A percentile compares a stretch with the other conserved stretches of the same genome.
phyloP scores from a whole-genome alignment of 2,113 vertebrate species.

The Ivindomyrus marchei region DNA sequence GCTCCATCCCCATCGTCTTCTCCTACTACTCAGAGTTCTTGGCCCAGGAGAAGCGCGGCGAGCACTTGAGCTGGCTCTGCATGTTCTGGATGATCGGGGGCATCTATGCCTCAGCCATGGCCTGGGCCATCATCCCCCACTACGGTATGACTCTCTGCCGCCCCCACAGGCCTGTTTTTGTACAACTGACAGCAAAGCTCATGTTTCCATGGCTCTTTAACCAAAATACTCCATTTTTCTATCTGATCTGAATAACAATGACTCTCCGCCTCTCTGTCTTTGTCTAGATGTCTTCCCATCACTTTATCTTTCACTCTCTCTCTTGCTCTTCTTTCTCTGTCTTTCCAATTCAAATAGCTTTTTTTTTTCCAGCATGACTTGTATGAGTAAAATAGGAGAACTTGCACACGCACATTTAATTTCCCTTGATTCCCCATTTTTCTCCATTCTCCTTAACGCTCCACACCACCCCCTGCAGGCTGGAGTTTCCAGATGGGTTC shows the following conservation, averaged over 20 bases:
- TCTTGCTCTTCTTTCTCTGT: background rate
- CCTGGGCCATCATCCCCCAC: constrained; percentile 98
- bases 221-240: background rate
- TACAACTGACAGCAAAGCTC: background rate
- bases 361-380: background rate
- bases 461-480: constrained; percentile 54
- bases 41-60: constrained; percentile 93
- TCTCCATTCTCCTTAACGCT: constrained; percentile 5
- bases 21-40: constrained; percentile 97
- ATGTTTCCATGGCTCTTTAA: background rate
- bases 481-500: constrained; percentile 93
- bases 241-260: background rate
- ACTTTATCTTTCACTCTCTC: background rate
- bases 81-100: constrained; percentile 99
- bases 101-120: constrained; percentile 95
- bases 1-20: constrained; percentile 95
- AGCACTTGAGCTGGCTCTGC: constrained; percentile 96
- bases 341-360: background rate
- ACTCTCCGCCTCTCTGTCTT: background rate
- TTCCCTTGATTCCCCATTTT: background rate
- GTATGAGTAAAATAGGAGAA: background rate
- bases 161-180: background rate
- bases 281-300: background rate
- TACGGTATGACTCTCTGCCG: constrained; percentile 69
- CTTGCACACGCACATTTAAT: background rate